Conservation (phyloP, 92 coral and sea anemone genomes). For the Scolanthus callimorphus region DNA sequence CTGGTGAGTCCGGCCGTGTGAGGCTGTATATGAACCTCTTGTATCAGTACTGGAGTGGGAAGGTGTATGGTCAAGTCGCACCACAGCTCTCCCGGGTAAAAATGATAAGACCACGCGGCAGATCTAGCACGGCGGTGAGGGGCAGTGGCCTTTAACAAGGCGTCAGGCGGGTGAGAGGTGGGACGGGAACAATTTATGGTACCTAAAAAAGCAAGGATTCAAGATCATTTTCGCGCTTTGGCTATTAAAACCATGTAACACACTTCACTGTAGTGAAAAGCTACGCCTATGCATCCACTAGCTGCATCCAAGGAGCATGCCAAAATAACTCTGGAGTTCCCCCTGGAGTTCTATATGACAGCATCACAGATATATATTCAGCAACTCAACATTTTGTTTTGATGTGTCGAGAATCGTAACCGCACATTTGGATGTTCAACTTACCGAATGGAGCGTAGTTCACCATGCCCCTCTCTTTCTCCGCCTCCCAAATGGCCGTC, state of each 20-base stretch:
- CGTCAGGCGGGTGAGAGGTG: conserved; percentile 75
- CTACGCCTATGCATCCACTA: too few relatives aligned
- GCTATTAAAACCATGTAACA: too few relatives aligned
- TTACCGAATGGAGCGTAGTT: conserved; percentile 97
- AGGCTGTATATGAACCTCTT: conserved; percentile 83
- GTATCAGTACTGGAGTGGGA: conserved; percentile 78
- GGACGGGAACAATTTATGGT: conserved; percentile 58
- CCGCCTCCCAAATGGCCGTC: conserved; percentile 68
- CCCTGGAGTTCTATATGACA: background rate
- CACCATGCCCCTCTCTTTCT: conserved; percentile 57
- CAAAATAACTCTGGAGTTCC: too few relatives aligned
- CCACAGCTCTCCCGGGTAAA: conserved; percentile 87
- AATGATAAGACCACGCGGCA: conserved; percentile 93
- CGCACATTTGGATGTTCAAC: background rate
- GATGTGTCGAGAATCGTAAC: background rate
- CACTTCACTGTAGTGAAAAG: too few relatives aligned
- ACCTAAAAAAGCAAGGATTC: too few relatives aligned
- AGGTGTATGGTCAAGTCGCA: conserved; percentile 68
- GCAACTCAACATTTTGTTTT: background rate
- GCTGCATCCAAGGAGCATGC: too few relatives aligned
- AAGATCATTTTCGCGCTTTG: too few relatives aligned
- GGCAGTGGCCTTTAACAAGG: conserved; percentile 74
- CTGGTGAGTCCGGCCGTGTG: conserved; percentile 85
- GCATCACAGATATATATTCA: too few relatives aligned
- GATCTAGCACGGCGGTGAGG: conserved; percentile 94